Evolutionary conservation across 2,888 invertebrate species (phyloP), one percentile per base, ranked within the genome.

Genomic region (Tricholauxania praeusta): DNA sequence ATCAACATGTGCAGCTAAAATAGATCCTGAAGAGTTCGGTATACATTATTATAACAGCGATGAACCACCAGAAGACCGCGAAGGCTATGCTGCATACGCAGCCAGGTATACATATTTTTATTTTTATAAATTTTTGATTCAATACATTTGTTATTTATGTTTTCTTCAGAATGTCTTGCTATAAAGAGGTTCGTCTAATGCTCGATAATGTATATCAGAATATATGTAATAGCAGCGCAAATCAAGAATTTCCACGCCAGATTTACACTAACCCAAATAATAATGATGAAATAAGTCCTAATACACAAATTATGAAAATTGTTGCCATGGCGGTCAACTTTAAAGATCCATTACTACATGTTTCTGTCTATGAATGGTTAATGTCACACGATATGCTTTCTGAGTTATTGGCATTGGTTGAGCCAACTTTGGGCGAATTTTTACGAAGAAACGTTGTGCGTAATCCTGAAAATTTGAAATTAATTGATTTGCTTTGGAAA

Each of bases 301-400:
- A 82, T 71, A 76, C 76, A 15, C 80, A 92, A 90, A 89, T 91
- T 55, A 88, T 89, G 66, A 88, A 89, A 83, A 89, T 94, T 28
- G 91, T 94, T 19, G 89, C 89, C 78, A 91, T 93, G 79, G 92
- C 92, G 72, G 87, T 94, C 15, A 90, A 91, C 64, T 89, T 91
- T 7, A 89, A 91, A 7, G 99, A 99, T 87, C 96, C 98, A 84
- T 89, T 97, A 17, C 90, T 97, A 73, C 98, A 99, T 83, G 93
- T 95, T 0, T 92, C 95, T 0, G 90, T 99, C 1, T 99, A 98
- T 85, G 94, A 96, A 80, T 98, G 98, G 98, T 91, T 98, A 84
- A 91, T 96, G 77, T 90, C 91, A 0, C 93, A 93, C 84, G 91
- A 93, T 78, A 90, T 95, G 83, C 91, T 92, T 59, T 89, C 90